Base-by-base conservation (phyloP, 2,797 vertebrate genomes). In the Tarsius wallacei region DNA sequence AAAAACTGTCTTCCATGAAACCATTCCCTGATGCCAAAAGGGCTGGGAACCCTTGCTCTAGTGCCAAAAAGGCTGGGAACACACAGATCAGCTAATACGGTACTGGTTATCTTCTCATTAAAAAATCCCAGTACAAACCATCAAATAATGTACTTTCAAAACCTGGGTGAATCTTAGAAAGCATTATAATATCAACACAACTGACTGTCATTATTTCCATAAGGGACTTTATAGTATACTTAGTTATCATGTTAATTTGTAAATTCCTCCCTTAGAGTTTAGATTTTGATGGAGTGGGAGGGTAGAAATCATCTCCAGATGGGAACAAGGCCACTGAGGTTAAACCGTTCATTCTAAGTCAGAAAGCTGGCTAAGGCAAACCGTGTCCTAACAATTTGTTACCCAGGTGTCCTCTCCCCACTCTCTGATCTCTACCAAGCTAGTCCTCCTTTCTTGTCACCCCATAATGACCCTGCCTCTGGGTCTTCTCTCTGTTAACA, bases 81-180 rank as follows among this genome's bases (percentile, higher is more conserved):
- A 36, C 22, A 59, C 70, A 33, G 81, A 28, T 10, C 26, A 33
- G 70, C 64, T 59, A 31, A 64, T 83, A 70, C 87, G 47, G 22
- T 19, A 86, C 76, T 31, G 87, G 90, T 64, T 68, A 68, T 2
- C 53, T 71, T 96, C 73, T 80, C 15, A 8, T 42, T 93, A 91
- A 70, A 31, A 74, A 88, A 90, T 63, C 49, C 0, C 11, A 55
- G 13, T 91, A 82, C 1, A 78, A 90, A 68, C 4, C 13, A 7
- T 6, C 51, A 17, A 53, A 17, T 73, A 61, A 55, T 31, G 24
- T 26, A 57, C 22, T 88, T 97, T 70, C 9, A 24, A 78, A 90
- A 28, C 87, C 47, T 36, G 26, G 31, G 28, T 33, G 76, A 93
- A 51, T 2, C 1, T 80, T 53, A 82, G 73, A 83, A 90, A 89